Evolutionary conservation across 2,113 vertebrate genomes (phyloP), one percentile per base, ranked within the genome.

Genomic region (Phyllostomus discolor): DNA sequence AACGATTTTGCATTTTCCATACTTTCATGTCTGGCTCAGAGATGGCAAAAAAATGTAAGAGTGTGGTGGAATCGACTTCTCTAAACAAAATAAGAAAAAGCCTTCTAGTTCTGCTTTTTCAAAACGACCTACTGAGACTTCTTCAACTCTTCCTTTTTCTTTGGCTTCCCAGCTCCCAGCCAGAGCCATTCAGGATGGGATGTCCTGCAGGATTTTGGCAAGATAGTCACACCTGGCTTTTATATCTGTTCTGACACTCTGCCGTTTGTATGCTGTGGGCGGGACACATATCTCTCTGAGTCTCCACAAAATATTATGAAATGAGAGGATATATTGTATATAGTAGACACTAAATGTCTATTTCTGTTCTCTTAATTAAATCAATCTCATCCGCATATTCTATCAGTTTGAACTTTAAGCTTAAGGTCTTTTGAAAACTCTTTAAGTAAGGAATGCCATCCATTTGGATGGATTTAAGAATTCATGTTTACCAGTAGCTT

Each of bases 11-110:
- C 67, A 62, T 78, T 89, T 96, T 91, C 72, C 84, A 83, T 80
- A 94, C 10, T 62, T 90, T 31, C 62, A 8, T 81, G 54, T 81
- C 57, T 75, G 28, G 17, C 73, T 96, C 41, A 93, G 35, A 94
- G 64, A 50, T 94, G 72, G 38, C 81, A 93, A 72, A 69, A 69
- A 97, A 92, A 81, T 95, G 31, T 33, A 12, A 88, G 81, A 95
- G 48, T 75, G 62, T 88, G 57, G 35, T 0, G 1, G 19, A 26
- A n/a, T 20, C 75, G 78, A 78, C 10, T 79, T 94, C 78, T 66
- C 54, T 92, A 70, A 88, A 93, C 87, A 87, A 96, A 64, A 28
- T 26, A 92, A 43, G 17, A 62, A 84, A 91, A 78, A 20, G 50
- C 24, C 31, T 78, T 88, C 35, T 57, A 85, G 52, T 64, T 90